phyloP scores from a whole-genome alignment of 2,888 invertebrate genomes.

The Cremastinae sp. region DNA sequence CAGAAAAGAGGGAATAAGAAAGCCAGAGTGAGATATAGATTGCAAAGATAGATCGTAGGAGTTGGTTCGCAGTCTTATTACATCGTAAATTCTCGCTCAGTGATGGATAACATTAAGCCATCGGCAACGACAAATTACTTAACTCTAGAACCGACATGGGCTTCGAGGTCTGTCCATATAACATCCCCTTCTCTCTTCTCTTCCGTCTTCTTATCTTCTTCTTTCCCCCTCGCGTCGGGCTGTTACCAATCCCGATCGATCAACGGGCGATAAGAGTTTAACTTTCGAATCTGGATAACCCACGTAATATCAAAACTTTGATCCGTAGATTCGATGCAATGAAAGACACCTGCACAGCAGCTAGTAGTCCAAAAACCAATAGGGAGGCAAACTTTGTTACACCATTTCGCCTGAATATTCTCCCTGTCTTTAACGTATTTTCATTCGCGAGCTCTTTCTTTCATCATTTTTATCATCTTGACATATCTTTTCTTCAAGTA shows the following conservation, averaged over 20 bases:
- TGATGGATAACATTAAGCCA: conserved; percentile 77
- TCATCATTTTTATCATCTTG: not conserved
- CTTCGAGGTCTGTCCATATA: conserved; percentile 21
- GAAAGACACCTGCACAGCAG: not conserved
- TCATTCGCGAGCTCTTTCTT: not conserved
- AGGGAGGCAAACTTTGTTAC: conserved; percentile 4
- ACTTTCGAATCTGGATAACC: conserved; percentile 9
- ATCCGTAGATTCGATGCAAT: conserved; percentile 1
- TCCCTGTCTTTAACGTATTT: not conserved
- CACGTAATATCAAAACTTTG: not conserved
- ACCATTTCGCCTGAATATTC: conserved; percentile 5
- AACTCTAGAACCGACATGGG: conserved; percentile 63
- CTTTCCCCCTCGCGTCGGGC: conserved; percentile 9
- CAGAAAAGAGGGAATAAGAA: conserved; percentile 12
- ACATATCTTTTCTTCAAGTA: not conserved
- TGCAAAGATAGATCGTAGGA: conserved; percentile 72
- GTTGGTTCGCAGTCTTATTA: conserved; percentile 74
- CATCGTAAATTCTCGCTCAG: conserved; percentile 75
- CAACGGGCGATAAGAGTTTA: conserved; percentile 6
- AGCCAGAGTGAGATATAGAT: conserved; percentile 49
- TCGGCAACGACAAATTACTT: conserved; percentile 77
- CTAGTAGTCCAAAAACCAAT: not conserved
- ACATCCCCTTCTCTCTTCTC: conserved; percentile 9
- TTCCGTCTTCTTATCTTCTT: not conserved
- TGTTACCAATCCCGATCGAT: conserved; percentile 40